Evolutionary conservation across 2,797 vertebrate genomes (phyloP).

Genomic region (Lepidocolaptes lacrymiger): DNA sequence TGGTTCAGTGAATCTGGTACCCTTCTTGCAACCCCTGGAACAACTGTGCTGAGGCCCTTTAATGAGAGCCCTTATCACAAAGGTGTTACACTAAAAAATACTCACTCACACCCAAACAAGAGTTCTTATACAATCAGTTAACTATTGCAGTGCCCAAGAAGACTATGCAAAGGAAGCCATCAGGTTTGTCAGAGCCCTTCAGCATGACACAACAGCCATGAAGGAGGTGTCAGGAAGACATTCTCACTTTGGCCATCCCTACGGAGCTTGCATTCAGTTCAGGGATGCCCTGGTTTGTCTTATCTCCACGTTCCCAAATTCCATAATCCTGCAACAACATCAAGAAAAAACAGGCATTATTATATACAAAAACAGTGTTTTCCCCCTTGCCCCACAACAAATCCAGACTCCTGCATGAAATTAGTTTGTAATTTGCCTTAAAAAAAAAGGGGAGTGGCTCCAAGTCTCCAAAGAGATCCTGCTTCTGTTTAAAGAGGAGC

Average conservation of each 20-base stretch:
- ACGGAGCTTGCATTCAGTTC: conserved; percentile 97
- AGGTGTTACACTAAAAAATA: background rate
- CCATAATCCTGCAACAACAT: conserved; percentile 89
- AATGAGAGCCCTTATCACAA: background rate
- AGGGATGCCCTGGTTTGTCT: conserved; percentile 97
- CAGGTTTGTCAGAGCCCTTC: background rate
- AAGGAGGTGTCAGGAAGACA: background rate
- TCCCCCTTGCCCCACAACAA: background rate
- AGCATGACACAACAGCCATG: background rate
- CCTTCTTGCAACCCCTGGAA: background rate
- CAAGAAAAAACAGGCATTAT: background rate
- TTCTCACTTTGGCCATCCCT: conserved; percentile 94
- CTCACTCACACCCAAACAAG: background rate
- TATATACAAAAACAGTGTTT: background rate
- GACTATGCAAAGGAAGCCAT: background rate
- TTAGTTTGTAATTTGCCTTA: background rate
- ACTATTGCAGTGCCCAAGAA: background rate
- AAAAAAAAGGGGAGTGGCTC: background rate
- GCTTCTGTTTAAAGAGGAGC: background rate
- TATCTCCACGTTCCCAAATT: conserved; percentile 99
- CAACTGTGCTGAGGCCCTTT: background rate
- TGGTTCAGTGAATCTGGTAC: background rate
- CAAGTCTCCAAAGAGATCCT: background rate
- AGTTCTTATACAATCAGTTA: background rate
- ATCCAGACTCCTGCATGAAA: background rate